Evolutionary conservation across 1,140 invertebrate species (phyloP).

Genomic region (Theocolax elegans): DNA sequence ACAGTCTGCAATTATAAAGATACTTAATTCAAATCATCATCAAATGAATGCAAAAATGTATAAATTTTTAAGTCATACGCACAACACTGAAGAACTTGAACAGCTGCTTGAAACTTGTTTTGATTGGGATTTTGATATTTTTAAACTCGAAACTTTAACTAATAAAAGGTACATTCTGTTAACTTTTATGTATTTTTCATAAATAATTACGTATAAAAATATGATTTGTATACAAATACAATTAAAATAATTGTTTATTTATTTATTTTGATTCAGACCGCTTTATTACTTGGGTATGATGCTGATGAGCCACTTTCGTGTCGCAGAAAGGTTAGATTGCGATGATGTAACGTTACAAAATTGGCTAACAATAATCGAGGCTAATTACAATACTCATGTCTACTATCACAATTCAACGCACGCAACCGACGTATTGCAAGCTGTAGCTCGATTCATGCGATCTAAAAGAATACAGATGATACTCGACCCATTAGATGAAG

Average conservation of each 20-base stretch:
- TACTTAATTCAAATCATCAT: not conserved
- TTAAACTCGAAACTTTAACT: conserved; percentile 87
- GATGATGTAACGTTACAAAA: conserved; percentile 85
- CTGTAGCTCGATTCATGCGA: conserved; percentile 86
- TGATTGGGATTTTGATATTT: conserved; percentile 93
- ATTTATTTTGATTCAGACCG: conserved; percentile 68
- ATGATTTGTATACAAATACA: not conserved
- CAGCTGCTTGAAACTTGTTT: conserved; percentile 83
- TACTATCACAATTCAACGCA: conserved; percentile 97
- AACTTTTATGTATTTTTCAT: not conserved
- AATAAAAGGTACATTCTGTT: conserved; percentile 72
- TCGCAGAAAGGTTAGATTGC: conserved; percentile 80
- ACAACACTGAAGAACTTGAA: conserved; percentile 68
- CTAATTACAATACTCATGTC: conserved; percentile 89
- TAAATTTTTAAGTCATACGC: not conserved
- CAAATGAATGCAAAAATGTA: not conserved
- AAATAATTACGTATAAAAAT: not conserved
- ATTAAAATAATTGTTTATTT: no score
- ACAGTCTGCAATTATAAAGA: conserved; percentile 19
- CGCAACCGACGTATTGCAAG: conserved; percentile 88
- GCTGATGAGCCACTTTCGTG: conserved; percentile 83
- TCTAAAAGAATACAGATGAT: conserved; percentile 79
- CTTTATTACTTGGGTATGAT: conserved; percentile 86
- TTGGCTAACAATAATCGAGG: conserved; percentile 90
- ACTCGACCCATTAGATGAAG: conserved; percentile 85